Base-by-base conservation (phyloP, 2,888 invertebrate genomes). In the Tanytarsus gracilentus region DNA sequence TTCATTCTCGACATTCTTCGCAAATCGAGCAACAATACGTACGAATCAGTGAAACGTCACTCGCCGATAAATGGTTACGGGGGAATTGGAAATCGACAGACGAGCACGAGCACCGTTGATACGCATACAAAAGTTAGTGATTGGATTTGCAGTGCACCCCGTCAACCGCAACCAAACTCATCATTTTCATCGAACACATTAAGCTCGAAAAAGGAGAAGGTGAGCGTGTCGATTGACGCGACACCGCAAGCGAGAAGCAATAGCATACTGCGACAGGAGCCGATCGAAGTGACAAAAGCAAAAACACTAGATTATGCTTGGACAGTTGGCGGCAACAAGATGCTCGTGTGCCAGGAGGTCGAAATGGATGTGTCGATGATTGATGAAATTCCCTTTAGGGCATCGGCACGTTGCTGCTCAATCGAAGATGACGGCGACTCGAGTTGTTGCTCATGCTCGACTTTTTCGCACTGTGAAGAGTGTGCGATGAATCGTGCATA, bases 91-190 rank as follows among this genome's bases (percentile, higher is more conserved):
- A 79, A 84, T 21, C 73, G 87, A 25, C 85, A 87, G 70, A 79
- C 86, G 67, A 88, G 88, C 5, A 82, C 80, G 4, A 88, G 88
- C 63, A 90, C 90, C 1, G 81, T 91, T 64, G 90, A 91, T 70
- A 86, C 90, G 0, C 86, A 89, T 68, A 85, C 88, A 11, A 90
- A 90, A 77, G 90, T 91, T 1, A 79, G 84, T 63, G 88, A 90
- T 66, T 90, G 91, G 91, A 90, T 91, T 66, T 82, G n/a, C n/a
- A 7, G 9, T 11, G 16, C 11, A 16, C 11, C 44, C 14, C 21
- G 16, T 6, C n/a, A 33, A 14, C 36, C 27, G 8, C 61, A 29
- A 6, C 39, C 11, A 4, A 49, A 23, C 66, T 1, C 67, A 67
- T 16, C 64, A 69, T n/a, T n/a, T n/a, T 2, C 72, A 70, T 9